phyloP scores from a whole-genome alignment of 2,888 invertebrate genomes.

The Agrilus cyanescens region DNA sequence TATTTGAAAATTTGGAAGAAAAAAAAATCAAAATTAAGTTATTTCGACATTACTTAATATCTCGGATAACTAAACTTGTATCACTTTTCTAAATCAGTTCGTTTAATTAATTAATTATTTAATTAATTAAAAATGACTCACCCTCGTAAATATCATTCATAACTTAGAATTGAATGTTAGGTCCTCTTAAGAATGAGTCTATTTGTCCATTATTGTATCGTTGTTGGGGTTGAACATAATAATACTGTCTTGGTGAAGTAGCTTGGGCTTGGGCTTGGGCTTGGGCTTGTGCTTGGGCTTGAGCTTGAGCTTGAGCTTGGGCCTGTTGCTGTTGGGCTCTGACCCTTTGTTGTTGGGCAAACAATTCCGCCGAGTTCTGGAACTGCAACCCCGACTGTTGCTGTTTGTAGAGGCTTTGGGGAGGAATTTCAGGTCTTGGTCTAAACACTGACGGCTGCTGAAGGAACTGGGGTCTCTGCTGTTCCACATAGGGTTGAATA shows the following conservation, averaged over 20 bases:
- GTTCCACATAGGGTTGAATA: constrained; percentile 62
- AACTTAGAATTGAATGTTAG: constrained; percentile 50
- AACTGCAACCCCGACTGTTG: constrained; percentile 53
- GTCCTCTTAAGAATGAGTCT: constrained; percentile 67
- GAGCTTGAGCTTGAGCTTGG: constrained; percentile 27
- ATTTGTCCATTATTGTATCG: constrained; percentile 46
- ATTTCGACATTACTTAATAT: too few relatives aligned
- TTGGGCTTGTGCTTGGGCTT: constrained; percentile 30
- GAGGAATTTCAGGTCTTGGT: constrained; percentile 25
- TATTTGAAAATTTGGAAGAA: too few relatives aligned
- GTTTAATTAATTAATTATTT: too few relatives aligned
- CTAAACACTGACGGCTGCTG: constrained; percentile 41
- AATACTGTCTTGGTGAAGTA: constrained; percentile 39
- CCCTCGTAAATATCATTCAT: background rate
- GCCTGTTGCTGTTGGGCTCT: constrained; percentile 37
- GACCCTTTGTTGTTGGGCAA: constrained; percentile 37
- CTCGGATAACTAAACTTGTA: too few relatives aligned
- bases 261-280: constrained; percentile 30
- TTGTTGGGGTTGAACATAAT: constrained; percentile 41
- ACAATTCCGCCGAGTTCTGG: constrained; percentile 43
- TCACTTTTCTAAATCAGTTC: too few relatives aligned
- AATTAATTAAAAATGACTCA: too few relatives aligned
- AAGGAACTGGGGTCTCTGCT: constrained; percentile 37
- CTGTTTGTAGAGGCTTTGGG: constrained; percentile 39
- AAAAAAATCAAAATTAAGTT: too few relatives aligned